Evolutionary conservation across 2,797 vertebrate species (phyloP).

Genomic region (Syngnathus rostellatus): DNA sequence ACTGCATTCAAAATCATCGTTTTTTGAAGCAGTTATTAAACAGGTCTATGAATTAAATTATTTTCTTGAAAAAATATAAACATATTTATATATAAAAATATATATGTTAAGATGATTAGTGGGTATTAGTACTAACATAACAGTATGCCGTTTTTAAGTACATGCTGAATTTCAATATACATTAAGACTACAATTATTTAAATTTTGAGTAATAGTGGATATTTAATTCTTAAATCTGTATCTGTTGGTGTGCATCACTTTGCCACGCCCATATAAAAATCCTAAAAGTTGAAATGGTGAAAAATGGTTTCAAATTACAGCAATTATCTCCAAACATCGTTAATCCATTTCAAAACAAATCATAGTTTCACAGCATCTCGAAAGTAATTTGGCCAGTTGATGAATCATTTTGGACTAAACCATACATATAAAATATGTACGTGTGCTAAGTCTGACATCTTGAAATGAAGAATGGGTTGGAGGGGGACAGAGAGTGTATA

Average conservation of each 20-base stretch:
- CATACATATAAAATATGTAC: background rate
- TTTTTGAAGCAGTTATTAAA: background rate
- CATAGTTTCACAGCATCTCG: background rate
- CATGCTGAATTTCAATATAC: background rate
- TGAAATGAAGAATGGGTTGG: background rate
- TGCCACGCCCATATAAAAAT: background rate
- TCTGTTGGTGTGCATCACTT: background rate
- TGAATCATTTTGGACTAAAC: background rate
- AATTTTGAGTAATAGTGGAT: no score
- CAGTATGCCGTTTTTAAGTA: background rate
- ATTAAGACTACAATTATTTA: background rate
- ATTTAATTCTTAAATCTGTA: no score
- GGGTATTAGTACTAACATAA: no score
- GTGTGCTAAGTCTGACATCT: background rate
- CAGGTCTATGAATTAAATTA: background rate
- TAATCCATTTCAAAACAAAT: background rate
- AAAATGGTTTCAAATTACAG: background rate
- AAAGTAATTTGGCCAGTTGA: background rate
- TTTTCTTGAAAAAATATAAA: background rate
- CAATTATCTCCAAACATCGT: background rate
- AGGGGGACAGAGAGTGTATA: constrained; percentile 16
- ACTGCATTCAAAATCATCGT: background rate
- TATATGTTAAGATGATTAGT: background rate
- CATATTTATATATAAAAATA: background rate
- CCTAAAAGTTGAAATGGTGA: background rate